Evolutionary conservation across 2,113 vertebrate genomes (phyloP).

Genomic region (Motacilla alba): DNA sequence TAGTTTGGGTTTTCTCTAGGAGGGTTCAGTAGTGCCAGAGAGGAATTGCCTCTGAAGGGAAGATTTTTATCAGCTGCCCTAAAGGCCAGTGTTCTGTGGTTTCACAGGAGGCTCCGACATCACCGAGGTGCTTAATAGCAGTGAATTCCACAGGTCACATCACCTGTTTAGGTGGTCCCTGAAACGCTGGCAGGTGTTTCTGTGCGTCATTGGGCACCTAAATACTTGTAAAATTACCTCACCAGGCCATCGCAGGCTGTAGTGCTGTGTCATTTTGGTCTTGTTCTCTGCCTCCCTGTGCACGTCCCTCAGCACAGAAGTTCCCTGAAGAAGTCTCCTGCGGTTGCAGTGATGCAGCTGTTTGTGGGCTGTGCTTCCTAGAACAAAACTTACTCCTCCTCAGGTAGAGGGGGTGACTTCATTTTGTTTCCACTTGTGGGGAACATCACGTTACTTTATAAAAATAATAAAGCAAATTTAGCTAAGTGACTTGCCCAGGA

Average conservation of each 20-base stretch:
- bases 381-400: not conserved
- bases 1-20: not conserved
- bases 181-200: not conserved
- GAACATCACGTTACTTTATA: not conserved
- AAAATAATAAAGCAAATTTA: constrained; percentile 47
- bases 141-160: not conserved
- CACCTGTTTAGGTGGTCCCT: not conserved
- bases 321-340: not conserved
- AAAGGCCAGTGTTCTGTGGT: not conserved
- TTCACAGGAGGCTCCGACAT: not conserved
- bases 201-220: not conserved
- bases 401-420: not conserved
- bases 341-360: not conserved
- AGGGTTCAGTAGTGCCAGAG: not conserved
- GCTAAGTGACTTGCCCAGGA: constrained; percentile 45
- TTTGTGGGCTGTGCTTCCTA: not conserved
- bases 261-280: not conserved
- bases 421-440: not conserved
- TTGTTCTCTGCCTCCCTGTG: not conserved
- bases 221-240: not conserved
- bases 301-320: not conserved
- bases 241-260: not conserved
- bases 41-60: not conserved
- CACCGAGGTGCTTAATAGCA: not conserved
- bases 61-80: not conserved